phyloP scores from a whole-genome alignment of 30 jellyfish, hydroid and myxozoan genomes.

The Turritopsis dohrnii region DNA sequence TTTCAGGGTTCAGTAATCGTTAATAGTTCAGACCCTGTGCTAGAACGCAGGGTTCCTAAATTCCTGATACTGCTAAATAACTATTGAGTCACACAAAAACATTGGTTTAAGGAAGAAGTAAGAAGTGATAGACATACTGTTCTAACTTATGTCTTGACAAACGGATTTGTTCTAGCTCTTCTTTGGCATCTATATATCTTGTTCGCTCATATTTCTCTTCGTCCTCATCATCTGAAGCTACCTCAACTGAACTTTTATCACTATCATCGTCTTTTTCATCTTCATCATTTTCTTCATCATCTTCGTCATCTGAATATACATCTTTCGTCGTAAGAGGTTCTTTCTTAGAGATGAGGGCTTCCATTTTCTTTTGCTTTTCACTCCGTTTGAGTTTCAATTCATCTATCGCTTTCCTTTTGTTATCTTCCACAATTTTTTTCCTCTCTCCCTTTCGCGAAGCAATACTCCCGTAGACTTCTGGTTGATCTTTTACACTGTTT shows the following conservation, averaged over 20 bases:
- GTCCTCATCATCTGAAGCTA: conserved; percentile 35
- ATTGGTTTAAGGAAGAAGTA: neutral
- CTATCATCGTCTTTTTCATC: conserved; percentile 3
- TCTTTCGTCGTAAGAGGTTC: conserved; percentile 77
- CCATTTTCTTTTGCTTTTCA: conserved; percentile 61
- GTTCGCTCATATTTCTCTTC: conserved; percentile 67
- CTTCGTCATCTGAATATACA: conserved; percentile 92
- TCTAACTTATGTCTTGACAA: conserved; percentile 85
- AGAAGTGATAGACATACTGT: conserved; percentile 49
- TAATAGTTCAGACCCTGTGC: no score
- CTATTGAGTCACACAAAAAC: no score
- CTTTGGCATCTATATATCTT: conserved; percentile 36
- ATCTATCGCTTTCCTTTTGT: conserved; percentile 73
- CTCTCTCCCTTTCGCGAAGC: conserved; percentile 81
- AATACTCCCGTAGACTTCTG: conserved; percentile 47
- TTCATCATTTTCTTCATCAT: conserved; percentile 77
- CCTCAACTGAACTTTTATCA: conserved; percentile 17
- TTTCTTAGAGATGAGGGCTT: conserved; percentile 59
- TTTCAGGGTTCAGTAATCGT: no score
- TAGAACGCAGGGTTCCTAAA: no score
- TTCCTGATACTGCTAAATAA: no score
- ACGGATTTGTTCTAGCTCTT: conserved; percentile 68
- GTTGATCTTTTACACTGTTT: conserved; percentile 24
- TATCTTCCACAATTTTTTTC: conserved; percentile 67
- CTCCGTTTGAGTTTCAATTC: conserved; percentile 74